Percentiles rank a stretch among this genome's conserved stretches.
These are phyloP conservation scores for Henricia sp. DNA, from an alignment of 53 echinoderm and acorn worm species.

Conservation along the genomic window DNA sequence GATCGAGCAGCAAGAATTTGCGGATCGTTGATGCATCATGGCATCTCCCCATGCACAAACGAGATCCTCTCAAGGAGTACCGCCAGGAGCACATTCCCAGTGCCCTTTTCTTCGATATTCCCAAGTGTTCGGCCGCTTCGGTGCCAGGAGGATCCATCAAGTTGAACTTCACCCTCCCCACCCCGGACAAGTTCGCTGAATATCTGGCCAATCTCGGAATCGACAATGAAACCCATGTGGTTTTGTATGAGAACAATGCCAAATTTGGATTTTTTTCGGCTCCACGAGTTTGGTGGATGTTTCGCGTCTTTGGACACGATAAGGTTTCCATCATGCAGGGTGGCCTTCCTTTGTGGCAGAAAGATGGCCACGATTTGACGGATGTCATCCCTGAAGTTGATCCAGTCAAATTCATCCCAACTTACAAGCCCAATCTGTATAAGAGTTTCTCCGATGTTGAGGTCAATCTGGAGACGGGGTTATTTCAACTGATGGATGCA, in stretches of 20 bases:
- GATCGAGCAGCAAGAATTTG: constrained; percentile 62
- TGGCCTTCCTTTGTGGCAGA: constrained; percentile 79
- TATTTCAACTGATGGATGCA: constrained; percentile 92
- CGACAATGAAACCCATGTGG: constrained; percentile 84
- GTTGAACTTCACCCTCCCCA: constrained; percentile 74
- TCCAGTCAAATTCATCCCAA: constrained; percentile 65
- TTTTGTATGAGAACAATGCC: constrained; percentile 86
- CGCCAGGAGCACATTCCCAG: constrained; percentile 77
- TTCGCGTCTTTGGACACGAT: constrained; percentile 84
- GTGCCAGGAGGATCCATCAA: constrained; percentile 31
- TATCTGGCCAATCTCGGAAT: constrained; percentile 84
- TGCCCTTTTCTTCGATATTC: constrained; percentile 78
- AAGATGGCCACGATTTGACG: constrained; percentile 72
- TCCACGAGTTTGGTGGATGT: constrained; percentile 92
- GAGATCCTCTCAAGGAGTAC: constrained; percentile 72
- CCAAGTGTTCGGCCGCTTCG: constrained; percentile 47
- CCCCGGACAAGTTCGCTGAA: constrained; percentile 71
- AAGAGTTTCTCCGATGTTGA: constrained; percentile 82
- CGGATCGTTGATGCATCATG: constrained; percentile 76
- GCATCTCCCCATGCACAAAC: constrained; percentile 63
- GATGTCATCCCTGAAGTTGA: constrained; percentile 59
- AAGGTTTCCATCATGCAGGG: constrained; percentile 86
- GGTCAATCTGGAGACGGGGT: constrained; percentile 62
- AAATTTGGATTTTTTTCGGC: constrained; percentile 81
- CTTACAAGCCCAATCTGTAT: constrained; percentile 62